Base-by-base conservation (phyloP, 2,797 vertebrate species). In the Sarcoramphus papa region DNA sequence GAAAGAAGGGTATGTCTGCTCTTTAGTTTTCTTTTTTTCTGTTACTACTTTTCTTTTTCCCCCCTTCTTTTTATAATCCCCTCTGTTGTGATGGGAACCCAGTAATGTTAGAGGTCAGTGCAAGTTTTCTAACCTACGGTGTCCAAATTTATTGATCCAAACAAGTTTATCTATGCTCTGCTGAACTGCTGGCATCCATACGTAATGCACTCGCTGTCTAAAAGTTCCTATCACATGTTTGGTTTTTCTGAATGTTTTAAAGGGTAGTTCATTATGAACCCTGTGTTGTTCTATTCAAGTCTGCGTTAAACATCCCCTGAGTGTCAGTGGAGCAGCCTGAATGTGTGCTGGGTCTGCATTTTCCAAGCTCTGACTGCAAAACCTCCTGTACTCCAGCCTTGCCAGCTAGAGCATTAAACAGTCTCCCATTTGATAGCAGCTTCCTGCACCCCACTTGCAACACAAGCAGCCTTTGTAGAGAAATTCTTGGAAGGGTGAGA, bases 401-500 rank as follows among this genome's bases (percentile, higher is more conserved):
- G 75, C 40, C 72, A 64, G 64, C 65, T 12, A 68, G 28, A 78
- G 53, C 45, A 56, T 78, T 92, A 47, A 90, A 93, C 68, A 92
- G 89, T 90, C 82, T 94, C 78, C 48, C 50, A 70, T 88, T 93
- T 81, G 77, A 94, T 48, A 86, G 82, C 77, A 72, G 81, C 79
- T 92, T 86, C 84, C 67, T 20, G 37, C 54, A 63, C 47, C 51
- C 60, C 56, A 40, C 73, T 88, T 91, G 75, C 86, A 85, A 88
- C 63, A 94, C 79, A 95, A 95, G 77, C 76, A 76, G 92, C 78
- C 84, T 96, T 97, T 97, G 96, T 89, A 80, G 82, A 95, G 88
- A 91, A 96, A 96, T 97, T 97, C 89, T 97, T 96, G 92, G 78
- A 95, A 94, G 89, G 11, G 45, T 94, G 86, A 96, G 92, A 94